These are phyloP conservation scores for Apis cerana DNA, from an alignment of 1,140 invertebrate species.

Conservation along the genomic window DNA sequence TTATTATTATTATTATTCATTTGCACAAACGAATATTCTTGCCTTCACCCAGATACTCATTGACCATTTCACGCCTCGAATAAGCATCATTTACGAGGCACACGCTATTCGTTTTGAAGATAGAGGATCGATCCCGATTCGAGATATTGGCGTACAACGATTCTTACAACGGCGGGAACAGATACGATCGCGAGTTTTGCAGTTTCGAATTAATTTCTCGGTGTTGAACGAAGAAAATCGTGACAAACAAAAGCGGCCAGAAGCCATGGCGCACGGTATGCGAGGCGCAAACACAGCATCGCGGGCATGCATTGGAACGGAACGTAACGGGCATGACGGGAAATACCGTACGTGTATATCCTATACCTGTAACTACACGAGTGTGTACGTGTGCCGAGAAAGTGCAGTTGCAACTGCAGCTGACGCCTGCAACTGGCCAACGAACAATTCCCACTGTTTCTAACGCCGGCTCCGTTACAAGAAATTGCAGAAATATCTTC, in stretches of 20 bases:
- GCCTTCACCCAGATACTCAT: too few relatives aligned
- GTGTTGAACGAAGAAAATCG: background rate
- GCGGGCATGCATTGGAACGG: slow-evolving; percentile 33
- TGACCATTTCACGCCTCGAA: too few relatives aligned
- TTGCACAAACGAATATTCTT: too few relatives aligned
- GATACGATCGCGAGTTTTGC: background rate
- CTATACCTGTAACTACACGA: too few relatives aligned
- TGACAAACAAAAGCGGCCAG: background rate
- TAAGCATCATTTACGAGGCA: too few relatives aligned
- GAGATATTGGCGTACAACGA: too few relatives aligned
- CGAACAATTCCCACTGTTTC: slow-evolving; percentile 54
- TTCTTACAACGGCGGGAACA: too few relatives aligned
- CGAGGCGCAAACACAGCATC: background rate
- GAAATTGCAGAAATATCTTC: slow-evolving; percentile 6
- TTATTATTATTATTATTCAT: too few relatives aligned
- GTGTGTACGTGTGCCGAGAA: slow-evolving; percentile 56
- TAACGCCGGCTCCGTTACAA: slow-evolving; percentile 15
- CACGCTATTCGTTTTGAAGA: too few relatives aligned
- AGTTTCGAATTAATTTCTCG: background rate
- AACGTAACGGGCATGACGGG: slow-evolving; percentile 50
- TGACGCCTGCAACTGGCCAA: slow-evolving; percentile 25
- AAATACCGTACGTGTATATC: slow-evolving; percentile 45
- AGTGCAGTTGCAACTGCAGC: slow-evolving; percentile 55
- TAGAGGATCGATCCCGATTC: too few relatives aligned
- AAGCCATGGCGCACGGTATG: background rate